Evolutionary conservation across 2,888 invertebrate genomes (phyloP), one percentile per base, ranked within the genome.

Genomic region (Galerucella calmariensis): DNA sequence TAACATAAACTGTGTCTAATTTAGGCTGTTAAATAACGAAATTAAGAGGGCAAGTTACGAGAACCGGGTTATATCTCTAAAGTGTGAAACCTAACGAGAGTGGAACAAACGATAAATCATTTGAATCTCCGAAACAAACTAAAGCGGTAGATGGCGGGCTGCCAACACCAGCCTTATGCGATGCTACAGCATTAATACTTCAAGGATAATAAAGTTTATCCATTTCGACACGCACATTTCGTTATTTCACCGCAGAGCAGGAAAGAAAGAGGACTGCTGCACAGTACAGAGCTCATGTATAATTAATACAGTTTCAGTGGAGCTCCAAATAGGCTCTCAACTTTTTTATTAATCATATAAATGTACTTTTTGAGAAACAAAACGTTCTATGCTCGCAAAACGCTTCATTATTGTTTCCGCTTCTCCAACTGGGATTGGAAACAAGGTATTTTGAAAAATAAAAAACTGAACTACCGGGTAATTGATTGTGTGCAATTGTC

Each of bases 1-100:
- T 74, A 74, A 69, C 74, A 69, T 74, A 74, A 74, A 66, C 69
- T 69, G 69, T 66, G 20, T 69, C 66, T 74, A 74, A 74, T 74
- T 74, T 69, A 41, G 69, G 63, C 65, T 56, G 74, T 74, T 69
- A 69, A 74, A 59, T 74, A 69, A 74, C 69, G 69, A 66, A 74
- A 74, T 74, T 74, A 74, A 69, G 69, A 44, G 65, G 69, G 69
- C 69, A 69, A 62, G 73, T 69, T 69, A 58, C 58, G 73, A 53
- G 41, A 41, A 41, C n/a, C 62, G 62, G 74, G 74, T 69, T 74
- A 74, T 74, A 69, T 74, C 35, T 66, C 51, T 65, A 41, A 51
- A 74, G 69, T 69, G 69, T 35, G 69, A 59, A 67, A 66, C 66
- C 61, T 61, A 66, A 59, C 51, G 66, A 59, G 66, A 69, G 27